These are phyloP conservation scores for Aphidius gifuensis DNA, from an alignment of 1,140 invertebrate species.

Conservation along the genomic window DNA sequence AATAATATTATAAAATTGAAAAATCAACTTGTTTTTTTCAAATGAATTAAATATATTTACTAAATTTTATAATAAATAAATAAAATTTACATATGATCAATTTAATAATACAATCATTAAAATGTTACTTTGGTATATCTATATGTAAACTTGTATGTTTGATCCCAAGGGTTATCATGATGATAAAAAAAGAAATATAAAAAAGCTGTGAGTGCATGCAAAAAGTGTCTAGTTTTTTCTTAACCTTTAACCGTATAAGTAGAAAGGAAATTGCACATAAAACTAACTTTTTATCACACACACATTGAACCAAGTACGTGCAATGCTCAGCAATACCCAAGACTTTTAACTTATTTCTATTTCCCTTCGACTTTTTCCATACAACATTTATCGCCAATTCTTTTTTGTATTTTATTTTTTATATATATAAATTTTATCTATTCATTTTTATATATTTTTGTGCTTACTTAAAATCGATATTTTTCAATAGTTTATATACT, in stretches of 20 bases:
- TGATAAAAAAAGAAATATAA: background rate
- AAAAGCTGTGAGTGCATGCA: conserved; percentile 9
- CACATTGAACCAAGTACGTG: conserved; percentile 16
- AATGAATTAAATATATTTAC: too few relatives aligned
- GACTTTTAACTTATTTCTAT: too few relatives aligned
- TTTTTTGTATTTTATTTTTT: background rate
- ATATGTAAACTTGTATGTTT: background rate
- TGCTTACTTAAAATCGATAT: background rate
- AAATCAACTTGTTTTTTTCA: too few relatives aligned
- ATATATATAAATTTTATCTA: background rate
- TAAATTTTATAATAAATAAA: too few relatives aligned
- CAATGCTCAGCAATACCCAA: background rate
- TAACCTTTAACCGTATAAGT: conserved; percentile 18
- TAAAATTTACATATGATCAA: too few relatives aligned
- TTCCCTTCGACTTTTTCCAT: background rate
- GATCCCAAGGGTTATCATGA: conserved; percentile 3
- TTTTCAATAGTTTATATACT: background rate
- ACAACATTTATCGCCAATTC: background rate
- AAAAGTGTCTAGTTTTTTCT: background rate
- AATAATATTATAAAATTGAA: too few relatives aligned
- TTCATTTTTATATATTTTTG: background rate
- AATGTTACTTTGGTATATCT: too few relatives aligned
- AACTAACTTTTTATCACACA: conserved; percentile 25
- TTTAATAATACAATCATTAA: too few relatives aligned
- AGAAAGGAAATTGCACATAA: conserved; percentile 27